Evolutionary conservation across 2,797 vertebrate species (phyloP), one percentile per base, ranked within the genome.

Genomic region (Sebastes miniatus): DNA sequence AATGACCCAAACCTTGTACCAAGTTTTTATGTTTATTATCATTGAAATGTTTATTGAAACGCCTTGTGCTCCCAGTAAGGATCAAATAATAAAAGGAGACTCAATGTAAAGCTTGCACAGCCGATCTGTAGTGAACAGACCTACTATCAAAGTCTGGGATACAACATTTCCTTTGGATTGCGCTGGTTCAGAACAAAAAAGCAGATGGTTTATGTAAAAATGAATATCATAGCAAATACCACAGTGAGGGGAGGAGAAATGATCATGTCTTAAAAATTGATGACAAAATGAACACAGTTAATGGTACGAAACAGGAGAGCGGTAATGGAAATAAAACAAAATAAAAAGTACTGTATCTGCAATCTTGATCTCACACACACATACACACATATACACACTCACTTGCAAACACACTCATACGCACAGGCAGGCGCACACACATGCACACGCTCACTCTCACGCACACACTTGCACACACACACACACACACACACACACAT

Each of bases 201-300:
- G 93, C 90, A 89, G 92, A 91, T 94, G 94, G 88, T 91, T 94
- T 91, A 71, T 93, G 91, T 94, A 93, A 93, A 93, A 95, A 94
- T 92, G 77, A 90, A 91, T 92, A 93, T 91, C 88, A 91, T 93
- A 92, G 92, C 91, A 94, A 95, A 94, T 87, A 93, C 82, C 87
- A 93, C 91, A 92, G 88, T 92, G 82, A 92, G 88, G 89, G 90
- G 88, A 81, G 88, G 86, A 90, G 85, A 89, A 86, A 89, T 91
- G 82, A 88, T 91, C 79, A 74, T 91, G 89, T 90, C 88, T 91
- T 93, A 91, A 89, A 94, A 95, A 94, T 73, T 64, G 88, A 79
- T 89, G 90, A 94, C 92, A 81, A 91, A 91, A 89, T 91, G 59
- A 93, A 90, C 83, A 93, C 77, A 89, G 87, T 83, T 76, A 80